Evolutionary conservation across 2,888 invertebrate species (phyloP).

Genomic region (Tipula vernalis): DNA sequence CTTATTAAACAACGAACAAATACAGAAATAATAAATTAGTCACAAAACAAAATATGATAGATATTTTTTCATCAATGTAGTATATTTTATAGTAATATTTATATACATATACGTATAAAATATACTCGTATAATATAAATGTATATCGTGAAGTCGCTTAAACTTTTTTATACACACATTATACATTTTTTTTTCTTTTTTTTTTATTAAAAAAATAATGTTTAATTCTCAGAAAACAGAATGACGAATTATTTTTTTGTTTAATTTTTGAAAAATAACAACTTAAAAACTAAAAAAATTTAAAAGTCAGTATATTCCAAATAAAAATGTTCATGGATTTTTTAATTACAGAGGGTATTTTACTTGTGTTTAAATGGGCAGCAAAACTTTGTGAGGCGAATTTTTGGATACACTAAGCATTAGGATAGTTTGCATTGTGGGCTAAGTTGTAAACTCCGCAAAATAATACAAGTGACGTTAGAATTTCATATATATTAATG

Average conservation of each 20-base stretch:
- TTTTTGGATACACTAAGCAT: background rate
- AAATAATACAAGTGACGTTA: background rate
- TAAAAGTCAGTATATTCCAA: background rate
- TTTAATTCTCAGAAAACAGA: background rate
- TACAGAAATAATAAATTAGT: slow-evolving; percentile 4
- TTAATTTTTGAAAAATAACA: background rate
- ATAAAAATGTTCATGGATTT: background rate
- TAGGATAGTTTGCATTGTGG: background rate
- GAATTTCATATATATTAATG: background rate
- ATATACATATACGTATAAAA: background rate
- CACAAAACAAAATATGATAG: slow-evolving; percentile 4
- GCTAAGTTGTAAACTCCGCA: background rate
- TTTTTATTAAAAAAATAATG: background rate
- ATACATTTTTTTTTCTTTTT: background rate
- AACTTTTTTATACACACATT: background rate
- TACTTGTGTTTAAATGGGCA: background rate
- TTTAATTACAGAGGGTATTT: background rate
- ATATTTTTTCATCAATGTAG: background rate
- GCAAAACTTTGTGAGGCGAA: background rate
- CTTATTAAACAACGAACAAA: slow-evolving; percentile 4
- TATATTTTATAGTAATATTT: background rate
- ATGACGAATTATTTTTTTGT: slow-evolving; percentile 4
- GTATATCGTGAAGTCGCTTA: background rate
- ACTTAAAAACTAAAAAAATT: background rate
- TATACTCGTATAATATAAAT: background rate